Conservation (phyloP, 2,797 vertebrate genomes). For the Sphaeramia orbicularis region DNA sequence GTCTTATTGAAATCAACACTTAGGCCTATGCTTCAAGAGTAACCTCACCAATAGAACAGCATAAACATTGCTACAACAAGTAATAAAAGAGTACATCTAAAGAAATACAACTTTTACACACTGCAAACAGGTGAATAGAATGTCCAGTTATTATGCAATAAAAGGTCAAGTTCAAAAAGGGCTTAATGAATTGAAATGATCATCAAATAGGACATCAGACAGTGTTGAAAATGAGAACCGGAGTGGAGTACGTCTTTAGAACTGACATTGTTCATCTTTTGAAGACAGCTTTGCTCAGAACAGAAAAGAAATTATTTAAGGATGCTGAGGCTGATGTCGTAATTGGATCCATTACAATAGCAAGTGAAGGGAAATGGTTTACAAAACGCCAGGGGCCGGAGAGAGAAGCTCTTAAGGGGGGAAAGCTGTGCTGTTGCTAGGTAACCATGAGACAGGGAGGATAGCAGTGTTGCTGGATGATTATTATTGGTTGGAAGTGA, state of each 20-base stretch:
- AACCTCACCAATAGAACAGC: no score
- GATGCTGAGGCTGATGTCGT: constrained; percentile 53
- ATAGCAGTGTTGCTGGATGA: constrained; percentile 82
- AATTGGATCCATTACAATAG: constrained; percentile 79
- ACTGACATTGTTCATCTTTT: not conserved
- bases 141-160: no score
- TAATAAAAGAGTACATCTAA: no score
- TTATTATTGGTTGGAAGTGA: constrained; percentile 87
- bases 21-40: no score
- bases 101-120: no score
- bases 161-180: no score
- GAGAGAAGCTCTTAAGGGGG: constrained; percentile 66
- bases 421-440: constrained; percentile 83
- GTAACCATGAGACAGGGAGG: constrained; percentile 81
- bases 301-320: constrained; percentile 43
- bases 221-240: no score
- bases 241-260: constrained; percentile 7
- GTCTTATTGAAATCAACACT: no score
- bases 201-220: no score
- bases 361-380: constrained; percentile 76
- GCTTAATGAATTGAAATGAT: no score
- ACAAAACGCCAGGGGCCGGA: constrained; percentile 64
- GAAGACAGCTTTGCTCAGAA: constrained; percentile 6
- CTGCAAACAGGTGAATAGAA: no score
- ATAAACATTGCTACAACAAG: no score